These are phyloP conservation scores for Kryptolebias marmoratus DNA, from an alignment of 2,113 vertebrate genomes.

Conservation along the genomic window DNA sequence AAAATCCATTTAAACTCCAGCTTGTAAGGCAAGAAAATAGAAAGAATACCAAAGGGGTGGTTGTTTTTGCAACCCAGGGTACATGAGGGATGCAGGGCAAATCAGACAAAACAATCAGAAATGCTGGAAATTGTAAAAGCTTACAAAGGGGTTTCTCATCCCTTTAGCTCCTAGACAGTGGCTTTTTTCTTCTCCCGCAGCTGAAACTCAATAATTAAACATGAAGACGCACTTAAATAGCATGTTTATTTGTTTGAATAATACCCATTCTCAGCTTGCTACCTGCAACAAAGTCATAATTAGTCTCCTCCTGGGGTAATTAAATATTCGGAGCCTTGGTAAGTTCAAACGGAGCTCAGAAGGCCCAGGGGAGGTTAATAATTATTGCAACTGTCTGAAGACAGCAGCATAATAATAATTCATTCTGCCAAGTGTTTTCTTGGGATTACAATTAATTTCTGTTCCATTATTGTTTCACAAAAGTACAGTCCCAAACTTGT, in stretches of 20 bases:
- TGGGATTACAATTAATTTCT: constrained; percentile 50
- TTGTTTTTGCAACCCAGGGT: no score
- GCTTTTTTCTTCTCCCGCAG: background rate
- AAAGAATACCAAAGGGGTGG: no score
- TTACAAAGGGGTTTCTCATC: background rate
- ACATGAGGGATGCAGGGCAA: no score
- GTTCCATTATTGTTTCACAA: constrained; percentile 29
- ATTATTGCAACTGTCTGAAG: constrained; percentile 71
- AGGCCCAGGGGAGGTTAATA: constrained; percentile 62
- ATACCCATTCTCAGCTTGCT: constrained; percentile 52
- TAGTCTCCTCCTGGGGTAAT: constrained; percentile 72
- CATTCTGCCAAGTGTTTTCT: constrained; percentile 56
- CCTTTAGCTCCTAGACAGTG: background rate
- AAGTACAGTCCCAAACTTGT: background rate
- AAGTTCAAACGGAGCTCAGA: constrained; percentile 63
- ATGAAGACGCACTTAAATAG: constrained; percentile 35
- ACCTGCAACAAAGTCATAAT: constrained; percentile 66
- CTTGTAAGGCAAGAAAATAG: no score
- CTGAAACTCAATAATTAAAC: constrained; percentile 26
- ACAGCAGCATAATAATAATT: constrained; percentile 48
- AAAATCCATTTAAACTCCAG: no score
- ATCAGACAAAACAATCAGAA: no score
- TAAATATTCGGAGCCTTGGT: constrained; percentile 61
- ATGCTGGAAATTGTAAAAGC: background rate
- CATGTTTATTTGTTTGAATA: constrained; percentile 62